Evolutionary conservation across 2,888 invertebrate species (phyloP).

Genomic region (Pseudolycoriella hygida): DNA sequence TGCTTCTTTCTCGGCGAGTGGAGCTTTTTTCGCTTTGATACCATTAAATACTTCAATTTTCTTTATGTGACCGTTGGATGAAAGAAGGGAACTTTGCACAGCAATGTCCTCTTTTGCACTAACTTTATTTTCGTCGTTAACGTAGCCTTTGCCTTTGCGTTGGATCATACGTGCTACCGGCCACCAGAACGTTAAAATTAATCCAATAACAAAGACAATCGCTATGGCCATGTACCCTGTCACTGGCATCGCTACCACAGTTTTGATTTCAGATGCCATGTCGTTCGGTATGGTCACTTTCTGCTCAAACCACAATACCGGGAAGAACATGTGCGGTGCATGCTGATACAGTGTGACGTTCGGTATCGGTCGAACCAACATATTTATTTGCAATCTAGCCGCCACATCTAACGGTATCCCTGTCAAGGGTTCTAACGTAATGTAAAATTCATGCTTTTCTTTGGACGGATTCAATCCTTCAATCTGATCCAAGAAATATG

Average conservation of each 20-base stretch:
- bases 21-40: background rate
- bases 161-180: constrained; percentile 12
- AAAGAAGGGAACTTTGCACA: too few species aligned
- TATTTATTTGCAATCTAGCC: constrained; percentile 63
- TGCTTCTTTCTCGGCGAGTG: background rate
- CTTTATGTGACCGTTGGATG: too few species aligned
- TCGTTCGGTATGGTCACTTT: constrained; percentile 39
- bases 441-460: constrained; percentile 53
- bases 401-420: constrained; percentile 60
- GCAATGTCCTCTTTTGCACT: too few species aligned
- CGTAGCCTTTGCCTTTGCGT: background rate
- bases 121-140: too few species aligned
- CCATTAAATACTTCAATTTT: too few species aligned
- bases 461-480: constrained; percentile 51
- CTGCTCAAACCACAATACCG: constrained; percentile 66
- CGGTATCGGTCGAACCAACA: constrained; percentile 45
- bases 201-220: constrained; percentile 29
- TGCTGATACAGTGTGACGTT: constrained; percentile 41
- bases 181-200: constrained; percentile 25
- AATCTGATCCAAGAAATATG: constrained; percentile 40
- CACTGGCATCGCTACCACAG: constrained; percentile 32
- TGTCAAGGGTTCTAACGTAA: constrained; percentile 55
- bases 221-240: constrained; percentile 34
- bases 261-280: constrained; percentile 35
- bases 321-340: constrained; percentile 50